Percentiles rank a stretch among this genome's conserved stretches.
Conservation (phyloP, 2,797 vertebrate species). For the Heterohyrax brucei region DNA sequence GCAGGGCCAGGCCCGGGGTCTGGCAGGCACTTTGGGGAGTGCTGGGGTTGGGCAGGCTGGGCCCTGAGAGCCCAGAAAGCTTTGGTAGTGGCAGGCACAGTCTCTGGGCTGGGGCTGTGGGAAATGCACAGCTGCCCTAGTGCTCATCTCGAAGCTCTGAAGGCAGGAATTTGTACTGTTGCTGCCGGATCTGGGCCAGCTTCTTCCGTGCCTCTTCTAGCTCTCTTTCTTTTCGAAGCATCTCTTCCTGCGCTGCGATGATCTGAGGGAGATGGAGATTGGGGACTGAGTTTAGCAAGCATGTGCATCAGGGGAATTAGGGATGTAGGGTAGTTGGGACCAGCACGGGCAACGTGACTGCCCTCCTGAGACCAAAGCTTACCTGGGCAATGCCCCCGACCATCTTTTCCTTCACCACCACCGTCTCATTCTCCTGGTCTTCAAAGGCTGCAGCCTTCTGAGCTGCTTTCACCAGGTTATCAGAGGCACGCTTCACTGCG, state of each 20-base stretch:
- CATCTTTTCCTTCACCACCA: constrained; percentile 99
- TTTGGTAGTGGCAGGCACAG: constrained; percentile 86
- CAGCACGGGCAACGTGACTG: neutral
- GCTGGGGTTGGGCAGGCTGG: constrained; percentile 76
- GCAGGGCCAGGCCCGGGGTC: constrained; percentile 68
- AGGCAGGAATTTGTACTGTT: constrained; percentile 99
- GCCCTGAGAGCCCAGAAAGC: constrained; percentile 78
- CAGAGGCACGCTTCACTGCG: constrained; percentile 97
- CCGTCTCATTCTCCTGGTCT: constrained; percentile 95
- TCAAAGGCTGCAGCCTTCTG: constrained; percentile 98
- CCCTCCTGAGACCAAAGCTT: constrained; percentile 77
- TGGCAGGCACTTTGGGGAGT: constrained; percentile 83
- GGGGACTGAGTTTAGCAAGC: neutral
- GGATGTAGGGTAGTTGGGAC: neutral
- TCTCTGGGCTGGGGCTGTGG: constrained; percentile 84
- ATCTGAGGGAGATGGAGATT: constrained; percentile 91
- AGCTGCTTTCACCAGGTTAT: constrained; percentile 98
- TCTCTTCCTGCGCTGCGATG: constrained; percentile 98
- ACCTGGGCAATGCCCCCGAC: constrained; percentile 99
- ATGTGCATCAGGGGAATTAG: fast-evolving
- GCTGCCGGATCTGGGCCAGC: constrained; percentile 97
- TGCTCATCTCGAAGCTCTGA: constrained; percentile 96
- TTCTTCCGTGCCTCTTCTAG: constrained; percentile 97
- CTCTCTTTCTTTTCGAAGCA: constrained; percentile 98
- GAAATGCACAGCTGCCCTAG: constrained; percentile 86